Evolutionary conservation across 2,113 vertebrate genomes (phyloP).

Genomic region (Athene noctua): DNA sequence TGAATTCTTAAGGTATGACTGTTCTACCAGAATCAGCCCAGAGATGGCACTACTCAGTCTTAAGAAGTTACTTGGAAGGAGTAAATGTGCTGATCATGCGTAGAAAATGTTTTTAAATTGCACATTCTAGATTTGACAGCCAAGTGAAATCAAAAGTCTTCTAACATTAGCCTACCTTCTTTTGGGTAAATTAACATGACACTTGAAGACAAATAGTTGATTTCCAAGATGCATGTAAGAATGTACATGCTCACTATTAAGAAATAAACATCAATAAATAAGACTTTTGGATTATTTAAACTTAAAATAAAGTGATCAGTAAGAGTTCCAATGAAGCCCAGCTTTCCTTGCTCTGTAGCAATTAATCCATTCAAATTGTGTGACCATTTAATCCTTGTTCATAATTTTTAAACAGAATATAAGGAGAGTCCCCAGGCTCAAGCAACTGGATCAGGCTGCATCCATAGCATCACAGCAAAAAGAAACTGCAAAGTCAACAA

Average conservation of each 20-base stretch:
- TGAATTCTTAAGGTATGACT: background rate
- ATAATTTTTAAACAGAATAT: background rate
- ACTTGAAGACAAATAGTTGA: background rate
- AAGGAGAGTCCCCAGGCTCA: background rate
- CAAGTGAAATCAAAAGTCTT: background rate
- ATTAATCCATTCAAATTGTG: background rate
- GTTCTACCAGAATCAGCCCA: background rate
- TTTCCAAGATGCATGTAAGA: background rate
- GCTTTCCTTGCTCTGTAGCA: background rate
- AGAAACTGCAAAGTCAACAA: rapidly evolving
- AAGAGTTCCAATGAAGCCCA: background rate
- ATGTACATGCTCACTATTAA: background rate
- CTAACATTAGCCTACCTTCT: background rate
- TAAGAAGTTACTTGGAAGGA: background rate
- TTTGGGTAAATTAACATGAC: background rate
- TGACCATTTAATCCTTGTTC: background rate
- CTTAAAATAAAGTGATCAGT: background rate
- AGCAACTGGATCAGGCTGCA: background rate
- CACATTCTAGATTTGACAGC: background rate
- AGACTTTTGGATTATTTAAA: background rate
- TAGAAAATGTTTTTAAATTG: background rate
- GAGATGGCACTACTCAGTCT: background rate
- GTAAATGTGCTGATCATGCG: background rate
- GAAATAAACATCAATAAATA: background rate
- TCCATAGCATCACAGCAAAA: background rate